Conservation (phyloP, 1,140 invertebrate species). For the Drosophila nikananu region DNA sequence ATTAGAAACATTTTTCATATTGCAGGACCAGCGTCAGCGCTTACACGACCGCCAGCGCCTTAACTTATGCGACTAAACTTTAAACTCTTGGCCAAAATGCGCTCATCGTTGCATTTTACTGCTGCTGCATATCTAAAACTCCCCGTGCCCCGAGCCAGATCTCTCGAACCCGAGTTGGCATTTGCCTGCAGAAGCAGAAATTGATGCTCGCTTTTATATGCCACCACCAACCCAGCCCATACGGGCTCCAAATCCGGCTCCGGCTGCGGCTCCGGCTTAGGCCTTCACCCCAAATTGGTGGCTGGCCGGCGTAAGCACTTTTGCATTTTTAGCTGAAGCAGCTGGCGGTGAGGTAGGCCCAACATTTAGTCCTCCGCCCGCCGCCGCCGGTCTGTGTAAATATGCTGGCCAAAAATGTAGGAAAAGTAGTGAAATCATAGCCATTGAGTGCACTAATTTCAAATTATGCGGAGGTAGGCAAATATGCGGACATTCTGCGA, state of each 20-base stretch:
- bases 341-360: slow-evolving; percentile 40
- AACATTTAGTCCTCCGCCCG: slow-evolving; percentile 5
- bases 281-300: slow-evolving; percentile 36
- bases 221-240: slow-evolving; percentile 5
- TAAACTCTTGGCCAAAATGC: slow-evolving; percentile 42
- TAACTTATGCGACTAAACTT: slow-evolving; percentile 60
- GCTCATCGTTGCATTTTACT: slow-evolving; percentile 41
- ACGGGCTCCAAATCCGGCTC: not conserved
- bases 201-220: slow-evolving; percentile 58
- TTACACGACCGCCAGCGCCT: slow-evolving; percentile 35
- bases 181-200: slow-evolving; percentile 66
- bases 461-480: slow-evolving; percentile 80
- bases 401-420: slow-evolving; percentile 59
- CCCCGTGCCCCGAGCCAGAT: slow-evolving; percentile 2
- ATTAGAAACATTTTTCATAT: slow-evolving; percentile 56
- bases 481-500: slow-evolving; percentile 54
- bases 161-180: slow-evolving; percentile 20
- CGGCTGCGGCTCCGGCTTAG: not conserved
- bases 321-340: slow-evolving; percentile 69
- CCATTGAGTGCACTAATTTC: slow-evolving; percentile 82
- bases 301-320: slow-evolving; percentile 63
- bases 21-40: slow-evolving; percentile 29
- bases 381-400: slow-evolving; percentile 58
- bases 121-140: slow-evolving; percentile 11
- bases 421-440: slow-evolving; percentile 66